Percentiles rank a stretch among this genome's conserved stretches.
Conservation (phyloP, 2,113 vertebrate species). For the Oplegnathus fasciatus region DNA sequence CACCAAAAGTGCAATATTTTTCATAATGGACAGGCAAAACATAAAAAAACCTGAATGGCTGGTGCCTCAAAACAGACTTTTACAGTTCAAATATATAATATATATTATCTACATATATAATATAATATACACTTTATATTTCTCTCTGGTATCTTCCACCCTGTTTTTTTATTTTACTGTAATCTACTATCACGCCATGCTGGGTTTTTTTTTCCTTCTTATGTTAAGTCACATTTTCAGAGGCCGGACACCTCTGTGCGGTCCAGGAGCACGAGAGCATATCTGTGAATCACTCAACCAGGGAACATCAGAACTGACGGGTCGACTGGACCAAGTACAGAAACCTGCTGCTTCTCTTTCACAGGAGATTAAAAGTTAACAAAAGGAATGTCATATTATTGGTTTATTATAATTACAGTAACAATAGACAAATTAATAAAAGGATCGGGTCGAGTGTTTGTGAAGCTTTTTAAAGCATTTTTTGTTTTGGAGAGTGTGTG, state of each 20-base stretch:
- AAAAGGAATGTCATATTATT: background rate
- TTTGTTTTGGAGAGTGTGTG: background rate
- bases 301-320: constrained; percentile 5
- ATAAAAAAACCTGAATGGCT: background rate
- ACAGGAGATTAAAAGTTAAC: background rate
- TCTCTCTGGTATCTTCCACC: background rate
- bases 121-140: background rate
- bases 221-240: constrained; percentile 4
- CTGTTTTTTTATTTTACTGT: background rate
- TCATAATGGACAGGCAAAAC: background rate
- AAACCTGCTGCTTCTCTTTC: constrained; percentile 22
- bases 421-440: no score
- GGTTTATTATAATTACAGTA: background rate
- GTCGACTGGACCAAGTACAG: background rate
- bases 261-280: constrained; percentile 37
- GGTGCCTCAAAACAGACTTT: no score
- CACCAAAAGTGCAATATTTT: background rate
- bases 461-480: background rate
- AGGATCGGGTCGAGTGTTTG: no score
- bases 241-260: background rate
- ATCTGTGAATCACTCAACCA: constrained; percentile 34
- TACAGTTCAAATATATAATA: no score
- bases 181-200: background rate
- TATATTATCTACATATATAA: no score
- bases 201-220: background rate